phyloP scores from a whole-genome alignment of 2,888 invertebrate species.

The Morinoia aosen region DNA sequence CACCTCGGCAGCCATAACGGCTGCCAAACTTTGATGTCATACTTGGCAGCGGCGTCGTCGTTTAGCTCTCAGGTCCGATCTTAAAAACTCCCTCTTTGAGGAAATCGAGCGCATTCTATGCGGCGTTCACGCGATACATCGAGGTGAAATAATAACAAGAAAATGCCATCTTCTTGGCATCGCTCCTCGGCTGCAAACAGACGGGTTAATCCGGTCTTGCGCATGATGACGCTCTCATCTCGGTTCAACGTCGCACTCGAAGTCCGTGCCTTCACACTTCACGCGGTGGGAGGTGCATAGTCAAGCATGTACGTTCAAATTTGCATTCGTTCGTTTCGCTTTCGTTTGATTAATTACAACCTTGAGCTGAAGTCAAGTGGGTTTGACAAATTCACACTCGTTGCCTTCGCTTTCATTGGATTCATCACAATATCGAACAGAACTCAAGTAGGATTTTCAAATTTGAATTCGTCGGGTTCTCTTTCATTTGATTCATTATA shows the following conservation, averaged over 20 bases:
- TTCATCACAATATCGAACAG: too few relatives aligned
- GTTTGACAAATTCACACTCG: too few relatives aligned
- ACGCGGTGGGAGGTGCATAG: too few relatives aligned
- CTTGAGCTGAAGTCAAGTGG: too few relatives aligned
- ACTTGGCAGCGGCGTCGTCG: not conserved
- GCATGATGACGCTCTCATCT: not conserved
- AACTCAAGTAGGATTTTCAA: too few relatives aligned
- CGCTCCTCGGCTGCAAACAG: not conserved
- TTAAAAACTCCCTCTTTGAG: constrained; percentile 35
- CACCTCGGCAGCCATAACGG: not conserved
- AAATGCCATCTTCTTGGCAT: constrained; percentile 23
- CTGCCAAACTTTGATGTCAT: constrained; percentile 40
- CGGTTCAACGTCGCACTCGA: not conserved
- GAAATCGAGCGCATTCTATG: constrained; percentile 47
- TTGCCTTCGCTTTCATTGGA: too few relatives aligned
- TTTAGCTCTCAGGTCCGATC: not conserved
- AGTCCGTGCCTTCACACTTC: not conserved
- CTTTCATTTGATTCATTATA: too few relatives aligned
- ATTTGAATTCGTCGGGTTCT: too few relatives aligned
- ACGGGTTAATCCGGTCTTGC: not conserved
- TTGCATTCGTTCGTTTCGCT: too few relatives aligned
- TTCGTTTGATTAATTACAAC: too few relatives aligned
- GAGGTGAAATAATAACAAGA: constrained; percentile 9
- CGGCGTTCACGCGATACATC: constrained; percentile 5
- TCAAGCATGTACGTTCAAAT: too few relatives aligned